These are phyloP conservation scores for Adelosebastes latens DNA, from an alignment of 2,797 vertebrate species.

Conservation along the genomic window DNA sequence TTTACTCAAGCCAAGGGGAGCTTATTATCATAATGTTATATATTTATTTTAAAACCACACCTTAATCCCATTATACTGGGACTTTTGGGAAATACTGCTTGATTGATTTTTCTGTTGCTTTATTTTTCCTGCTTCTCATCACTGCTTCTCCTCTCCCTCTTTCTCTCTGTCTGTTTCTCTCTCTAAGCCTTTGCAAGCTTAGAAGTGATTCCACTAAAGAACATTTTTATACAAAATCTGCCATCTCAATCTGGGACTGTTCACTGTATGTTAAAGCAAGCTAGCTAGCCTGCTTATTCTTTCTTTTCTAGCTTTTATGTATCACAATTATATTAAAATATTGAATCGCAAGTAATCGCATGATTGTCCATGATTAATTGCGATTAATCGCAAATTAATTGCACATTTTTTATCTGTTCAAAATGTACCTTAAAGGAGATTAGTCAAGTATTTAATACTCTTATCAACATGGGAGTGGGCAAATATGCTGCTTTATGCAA, in stretches of 20 bases:
- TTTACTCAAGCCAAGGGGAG: not conserved
- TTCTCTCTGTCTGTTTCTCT: constrained; percentile 5
- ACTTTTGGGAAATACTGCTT: constrained; percentile 1
- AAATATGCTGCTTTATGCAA: no score
- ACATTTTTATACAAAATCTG: constrained; percentile 56
- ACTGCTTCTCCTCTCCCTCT: constrained; percentile 2
- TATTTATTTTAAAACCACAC: constrained; percentile 3
- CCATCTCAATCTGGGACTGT: constrained; percentile 38
- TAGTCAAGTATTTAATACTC: no score
- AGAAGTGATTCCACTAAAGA: constrained; percentile 44
- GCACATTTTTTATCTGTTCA: no score
- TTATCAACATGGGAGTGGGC: no score
- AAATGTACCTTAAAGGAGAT: no score
- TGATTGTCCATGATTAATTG: no score
- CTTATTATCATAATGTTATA: constrained; percentile 3
- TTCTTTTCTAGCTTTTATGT: constrained; percentile 4
- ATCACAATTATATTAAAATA: not conserved
- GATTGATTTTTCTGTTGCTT: constrained; percentile 25
- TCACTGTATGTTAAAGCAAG: not conserved
- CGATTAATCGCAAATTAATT: no score
- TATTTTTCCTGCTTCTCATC: constrained; percentile 27
- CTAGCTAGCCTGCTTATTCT: not conserved
- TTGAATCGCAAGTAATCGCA: fast-evolving
- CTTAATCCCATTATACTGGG: constrained; percentile 15
- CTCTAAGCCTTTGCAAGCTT: constrained; percentile 32